Base-by-base conservation (phyloP, 1,140 invertebrate genomes). In the Orchestia grillus region DNA sequence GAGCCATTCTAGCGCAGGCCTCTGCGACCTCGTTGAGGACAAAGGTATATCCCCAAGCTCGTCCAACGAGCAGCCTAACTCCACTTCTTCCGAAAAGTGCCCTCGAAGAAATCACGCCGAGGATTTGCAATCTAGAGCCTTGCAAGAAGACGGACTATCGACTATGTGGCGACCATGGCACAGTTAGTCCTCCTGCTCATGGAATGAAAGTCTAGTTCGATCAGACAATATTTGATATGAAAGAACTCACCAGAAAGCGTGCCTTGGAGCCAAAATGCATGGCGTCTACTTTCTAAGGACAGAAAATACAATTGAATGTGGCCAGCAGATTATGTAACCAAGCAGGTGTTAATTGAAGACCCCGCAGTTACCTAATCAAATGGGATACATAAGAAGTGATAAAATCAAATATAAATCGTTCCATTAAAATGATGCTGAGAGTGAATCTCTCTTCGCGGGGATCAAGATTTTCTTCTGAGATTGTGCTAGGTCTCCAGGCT, bases 91-190 rank as follows among this genome's bases (percentile, higher is more conserved):
- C 62, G 28, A 77, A 77, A 77, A 77, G 11, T 36, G 15, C 28
- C 62, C 36, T 36, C 62, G 28, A 77, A 28, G 62, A 77, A 77
- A 36, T 36, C 62, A 77, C 19, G 47, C 47, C 47, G 47, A 53
- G 36, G 23, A 4, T 94, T 47, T 90, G 15, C 23, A 90, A 47
- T 94, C 92, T 16, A 44, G 92, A 94, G 44, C 41, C 28, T 11
- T 45, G 44, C 92, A 94, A 77, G 62, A 77, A n/a, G 11, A 8
- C 6, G 92, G 23, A 94, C 41, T 94, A 28, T 94, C 92, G 15
- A 94, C 41, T 8, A 94, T 94, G 92, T 94, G 92, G 92, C 43
- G 92, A 45, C 92, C 92, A 40, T 94, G 92, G 92, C 44, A 94
- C 92, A 44, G 36, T 44, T 47, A 94, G 62, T 3, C 11, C 28